Base-by-base conservation (phyloP, 2,797 vertebrate species). In the Cygnus olor region DNA sequence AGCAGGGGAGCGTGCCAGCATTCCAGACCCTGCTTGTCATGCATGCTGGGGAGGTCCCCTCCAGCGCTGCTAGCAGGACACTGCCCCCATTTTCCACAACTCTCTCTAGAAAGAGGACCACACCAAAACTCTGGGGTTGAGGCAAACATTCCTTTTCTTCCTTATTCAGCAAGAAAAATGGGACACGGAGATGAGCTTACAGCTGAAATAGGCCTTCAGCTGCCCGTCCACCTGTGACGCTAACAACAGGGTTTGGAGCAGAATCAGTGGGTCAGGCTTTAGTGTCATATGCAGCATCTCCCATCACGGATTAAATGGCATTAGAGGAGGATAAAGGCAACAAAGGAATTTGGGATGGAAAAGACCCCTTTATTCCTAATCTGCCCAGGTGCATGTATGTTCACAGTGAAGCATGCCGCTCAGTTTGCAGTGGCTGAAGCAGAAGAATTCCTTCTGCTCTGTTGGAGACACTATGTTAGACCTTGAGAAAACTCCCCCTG, bases 11-110 rank as follows among this genome's bases (percentile, higher is more conserved):
- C 11, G 6, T 11, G 85, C 19, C 73, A 85, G 25, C 63, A 90
- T 93, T 96, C 91, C 89, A 86, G 74, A 30, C 9, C n/a, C 80
- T 58, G 30, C 82, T 24, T 53, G 45, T 90, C 85, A 80, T 9
- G 10, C 10, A 32, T 2, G 8, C n/a, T 32, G 25, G 42, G 74
- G 38, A 34, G 19, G 87, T 60, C 57, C 69, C 54, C 53, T 36
- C 32, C 1, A 74, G 34, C 13, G 57, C 0, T 1, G 57, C 38
- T 0, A 20, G 54, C 44, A 45, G 3, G 32, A 84, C 42, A 1
- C 71, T 82, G 76, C 53, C 88, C 64, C 2, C 34, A 34, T 53
- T 71, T 66, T 38, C 57, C 36, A 51, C 53, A 60, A 20, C 32
- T 4, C 36, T 51, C 74, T 74, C 69, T n/a, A 25, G 32, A 19